Evolutionary conservation across 2,797 vertebrate genomes (phyloP).

Genomic region (Betta splendens): DNA sequence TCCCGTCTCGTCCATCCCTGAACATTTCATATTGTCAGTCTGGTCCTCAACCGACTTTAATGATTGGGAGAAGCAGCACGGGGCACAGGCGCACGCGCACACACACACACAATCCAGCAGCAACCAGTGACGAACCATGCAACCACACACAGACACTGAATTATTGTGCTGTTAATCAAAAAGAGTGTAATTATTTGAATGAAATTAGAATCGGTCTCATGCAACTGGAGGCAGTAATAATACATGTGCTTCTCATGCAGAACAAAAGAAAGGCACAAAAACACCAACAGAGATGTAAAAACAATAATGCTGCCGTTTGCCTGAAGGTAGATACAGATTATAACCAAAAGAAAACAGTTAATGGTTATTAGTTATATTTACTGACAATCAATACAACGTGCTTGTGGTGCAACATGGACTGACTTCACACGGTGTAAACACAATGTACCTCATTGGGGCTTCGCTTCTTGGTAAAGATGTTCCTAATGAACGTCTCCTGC

Average conservation of each 20-base stretch:
- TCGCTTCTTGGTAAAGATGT: constrained; percentile 94
- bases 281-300: constrained; percentile 31
- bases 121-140: constrained; percentile 74
- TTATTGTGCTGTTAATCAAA: constrained; percentile 69
- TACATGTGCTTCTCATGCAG: constrained; percentile 43
- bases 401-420: constrained; percentile 20
- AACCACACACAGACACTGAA: constrained; percentile 65
- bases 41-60: constrained; percentile 89
- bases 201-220: constrained; percentile 49
- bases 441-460: constrained; percentile 86
- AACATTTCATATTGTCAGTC: constrained; percentile 88
- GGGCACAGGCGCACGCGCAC: constrained; percentile 53
- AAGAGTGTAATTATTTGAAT: constrained; percentile 53
- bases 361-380: constrained; percentile 57
- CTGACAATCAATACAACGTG: constrained; percentile 24
- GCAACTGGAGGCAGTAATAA: constrained; percentile 44
- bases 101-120: constrained; percentile 69
- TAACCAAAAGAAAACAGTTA: constrained; percentile 36
- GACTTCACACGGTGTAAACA: background rate
- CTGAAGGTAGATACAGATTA: constrained; percentile 32
- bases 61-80: constrained; percentile 75
- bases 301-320: constrained; percentile 36
- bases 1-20: constrained; percentile 85
- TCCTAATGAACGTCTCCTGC: constrained; percentile 96
- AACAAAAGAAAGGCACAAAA: constrained; percentile 26